phyloP scores from a whole-genome alignment of 2,797 vertebrate species.

The Uromys caudimaculatus region DNA sequence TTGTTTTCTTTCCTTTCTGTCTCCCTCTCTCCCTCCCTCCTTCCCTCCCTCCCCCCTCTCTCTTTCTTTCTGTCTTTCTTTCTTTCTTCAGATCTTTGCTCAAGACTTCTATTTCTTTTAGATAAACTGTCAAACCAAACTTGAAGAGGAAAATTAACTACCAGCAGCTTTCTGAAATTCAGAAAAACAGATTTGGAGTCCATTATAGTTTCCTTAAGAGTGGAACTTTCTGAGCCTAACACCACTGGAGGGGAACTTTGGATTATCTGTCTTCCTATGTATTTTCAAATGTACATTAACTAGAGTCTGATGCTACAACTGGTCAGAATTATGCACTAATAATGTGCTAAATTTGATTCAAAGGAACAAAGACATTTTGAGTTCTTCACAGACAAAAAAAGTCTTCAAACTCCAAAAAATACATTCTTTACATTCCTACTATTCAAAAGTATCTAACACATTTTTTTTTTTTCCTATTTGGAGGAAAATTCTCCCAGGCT shows the following conservation, averaged over 20 bases:
- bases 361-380: slow-evolving; percentile 78
- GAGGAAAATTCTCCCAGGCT: slow-evolving; percentile 76
- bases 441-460: slow-evolving; percentile 79
- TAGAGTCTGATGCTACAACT: slow-evolving; percentile 71
- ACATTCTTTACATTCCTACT: slow-evolving; percentile 73
- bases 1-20: neutral
- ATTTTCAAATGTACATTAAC: slow-evolving; percentile 72
- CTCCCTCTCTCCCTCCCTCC: too few relatives aligned
- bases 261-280: slow-evolving; percentile 61
- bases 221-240: slow-evolving; percentile 44
- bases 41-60: fast-evolving
- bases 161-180: slow-evolving; percentile 49
- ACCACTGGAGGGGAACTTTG: slow-evolving; percentile 61
- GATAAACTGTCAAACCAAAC: neutral
- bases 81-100: neutral
- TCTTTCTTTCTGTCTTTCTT: neutral
- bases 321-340: slow-evolving; percentile 78
- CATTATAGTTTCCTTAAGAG: slow-evolving; percentile 43
- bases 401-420: slow-evolving; percentile 64
- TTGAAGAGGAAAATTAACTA: slow-evolving; percentile 46
- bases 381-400: slow-evolving; percentile 77
- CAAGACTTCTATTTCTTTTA: slow-evolving; percentile 41
- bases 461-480: slow-evolving; percentile 73
- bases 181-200: slow-evolving; percentile 54
- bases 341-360: slow-evolving; percentile 76